Base-by-base conservation (phyloP, 2,797 vertebrate genomes). In the Gymnothorax reevesii region DNA sequence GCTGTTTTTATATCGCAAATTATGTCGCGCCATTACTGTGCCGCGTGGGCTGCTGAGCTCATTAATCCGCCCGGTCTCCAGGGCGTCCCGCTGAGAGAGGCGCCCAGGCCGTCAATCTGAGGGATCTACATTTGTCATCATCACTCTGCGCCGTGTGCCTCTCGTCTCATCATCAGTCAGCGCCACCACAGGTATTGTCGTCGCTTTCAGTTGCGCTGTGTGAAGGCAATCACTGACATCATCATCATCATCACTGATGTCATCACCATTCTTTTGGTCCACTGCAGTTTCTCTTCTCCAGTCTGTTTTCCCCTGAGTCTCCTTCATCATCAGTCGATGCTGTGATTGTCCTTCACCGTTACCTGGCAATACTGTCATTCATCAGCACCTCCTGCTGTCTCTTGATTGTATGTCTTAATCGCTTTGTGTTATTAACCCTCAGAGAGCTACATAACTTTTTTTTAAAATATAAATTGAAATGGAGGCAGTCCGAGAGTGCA, bases 291-390 rank as follows among this genome's bases (percentile, higher is more conserved):
- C 15, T 1, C 27, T 15, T 75, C 33, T 12, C 42, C 69, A 27
- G 8, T 27, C 69, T 7, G 69, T 27, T 22, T 71, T 27, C 2
- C 22, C 8, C 25, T 71, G 1, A 71, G 25, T 27, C n/a, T 71
- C 92, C 90, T 93, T 91, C 91, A 93, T 94, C 93, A 90, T 92
- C 90, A 89, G 87, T 89, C 86, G 82, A 77, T 90, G 88, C 90
- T 66, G 22, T n/a, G 20, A n/a, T 66, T 66, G 20, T 20, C 88
- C 6, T 33, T 87, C 89, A 86, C 87, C 85, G 87, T 88, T 33
- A 69, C 17, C 83, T 62, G 25, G 9, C 25, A 9, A 10, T 71
- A 27, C 1, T 25, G 12, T 49, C 4, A 49, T 75, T 20, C 73
- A 42, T 33, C 73, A 75, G 13, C 1, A 22, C 49, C 73, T 15